phyloP scores from a whole-genome alignment of 2,888 invertebrate species.

The Melanchra persicariae region DNA sequence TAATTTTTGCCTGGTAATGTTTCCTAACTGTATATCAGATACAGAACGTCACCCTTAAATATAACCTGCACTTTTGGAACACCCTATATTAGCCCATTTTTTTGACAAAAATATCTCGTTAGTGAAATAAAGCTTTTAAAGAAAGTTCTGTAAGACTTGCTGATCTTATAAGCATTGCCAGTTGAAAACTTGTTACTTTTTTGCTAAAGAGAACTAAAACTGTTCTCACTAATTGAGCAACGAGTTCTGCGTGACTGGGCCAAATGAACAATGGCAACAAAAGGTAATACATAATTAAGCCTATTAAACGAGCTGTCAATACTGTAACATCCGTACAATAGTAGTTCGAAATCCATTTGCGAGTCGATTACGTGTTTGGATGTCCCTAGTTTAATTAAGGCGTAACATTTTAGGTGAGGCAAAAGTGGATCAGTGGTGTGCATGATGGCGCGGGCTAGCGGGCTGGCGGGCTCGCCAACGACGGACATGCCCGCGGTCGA shows the following conservation, averaged over 20 bases:
- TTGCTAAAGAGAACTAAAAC: not conserved
- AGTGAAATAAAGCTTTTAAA: too few relatives aligned
- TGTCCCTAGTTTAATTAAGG: slow-evolving; percentile 54
- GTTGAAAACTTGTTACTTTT: not conserved
- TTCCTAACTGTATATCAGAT: too few relatives aligned
- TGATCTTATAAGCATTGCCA: not conserved
- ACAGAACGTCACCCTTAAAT: too few relatives aligned
- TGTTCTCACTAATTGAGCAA: not conserved
- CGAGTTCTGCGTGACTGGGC: slow-evolving; percentile 11
- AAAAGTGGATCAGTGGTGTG: slow-evolving; percentile 79
- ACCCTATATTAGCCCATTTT: too few relatives aligned
- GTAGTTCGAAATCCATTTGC: slow-evolving; percentile 42
- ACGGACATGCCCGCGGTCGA: slow-evolving; percentile 82
- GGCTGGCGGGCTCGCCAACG: slow-evolving; percentile 50
- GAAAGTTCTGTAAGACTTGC: not conserved
- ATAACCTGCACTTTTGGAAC: too few relatives aligned
- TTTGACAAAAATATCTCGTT: not conserved
- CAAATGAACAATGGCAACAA: slow-evolving; percentile 24
- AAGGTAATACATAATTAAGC: slow-evolving; percentile 46
- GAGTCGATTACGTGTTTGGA: slow-evolving; percentile 43
- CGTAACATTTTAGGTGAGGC: slow-evolving; percentile 53
- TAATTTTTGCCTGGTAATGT: too few relatives aligned
- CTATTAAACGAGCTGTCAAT: slow-evolving; percentile 40
- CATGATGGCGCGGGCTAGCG: slow-evolving; percentile 49
- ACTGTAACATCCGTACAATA: slow-evolving; percentile 25